phyloP scores from a whole-genome alignment of 2,888 invertebrate genomes.

The Cyclophora albipunctata region DNA sequence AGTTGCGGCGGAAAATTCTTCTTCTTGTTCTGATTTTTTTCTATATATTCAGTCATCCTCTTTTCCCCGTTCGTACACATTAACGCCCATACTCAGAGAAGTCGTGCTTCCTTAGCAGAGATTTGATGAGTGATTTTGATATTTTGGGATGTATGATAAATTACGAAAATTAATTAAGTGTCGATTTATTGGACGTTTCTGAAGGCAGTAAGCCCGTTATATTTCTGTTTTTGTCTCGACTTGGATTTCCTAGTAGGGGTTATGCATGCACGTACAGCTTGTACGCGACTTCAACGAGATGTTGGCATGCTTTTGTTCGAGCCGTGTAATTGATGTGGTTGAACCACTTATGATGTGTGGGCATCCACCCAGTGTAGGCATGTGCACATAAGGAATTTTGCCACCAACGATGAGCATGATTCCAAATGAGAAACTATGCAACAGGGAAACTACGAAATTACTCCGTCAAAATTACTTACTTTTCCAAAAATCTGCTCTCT shows the following conservation, averaged over 20 bases:
- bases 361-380: constrained; percentile 3
- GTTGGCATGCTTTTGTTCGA: constrained; percentile 40
- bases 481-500: background rate
- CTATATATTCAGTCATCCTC: no score
- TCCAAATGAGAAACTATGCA: constrained; percentile 1
- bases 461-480: constrained; percentile 6
- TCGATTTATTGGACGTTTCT: no score
- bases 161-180: no score
- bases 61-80: no score
- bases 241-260: background rate
- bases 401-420: constrained; percentile 11
- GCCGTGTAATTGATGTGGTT: constrained; percentile 39
- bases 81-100: no score
- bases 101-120: no score
- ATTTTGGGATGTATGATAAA: no score
- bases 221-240: no score
- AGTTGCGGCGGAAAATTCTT: no score
- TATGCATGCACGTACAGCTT: constrained; percentile 1
- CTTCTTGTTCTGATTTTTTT: no score
- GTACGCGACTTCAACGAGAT: constrained; percentile 12
- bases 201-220: no score
- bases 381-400: constrained; percentile 1
- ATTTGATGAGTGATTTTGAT: no score
- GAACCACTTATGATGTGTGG: constrained; percentile 36
- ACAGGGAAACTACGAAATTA: background rate